Conservation (phyloP, 2,888 invertebrate species). For the Melanophora roralis region DNA sequence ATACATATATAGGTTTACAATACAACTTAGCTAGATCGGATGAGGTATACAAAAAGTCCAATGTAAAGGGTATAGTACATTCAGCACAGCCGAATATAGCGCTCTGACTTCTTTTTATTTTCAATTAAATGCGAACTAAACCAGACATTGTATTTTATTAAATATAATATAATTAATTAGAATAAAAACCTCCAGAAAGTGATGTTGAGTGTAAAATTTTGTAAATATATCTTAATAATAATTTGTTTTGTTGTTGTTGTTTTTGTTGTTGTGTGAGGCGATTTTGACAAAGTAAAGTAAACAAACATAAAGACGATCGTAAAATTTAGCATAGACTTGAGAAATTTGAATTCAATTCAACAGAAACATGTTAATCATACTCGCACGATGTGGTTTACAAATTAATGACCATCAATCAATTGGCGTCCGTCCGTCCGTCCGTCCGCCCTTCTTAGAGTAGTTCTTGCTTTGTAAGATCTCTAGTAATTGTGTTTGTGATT, state of each 20-base stretch:
- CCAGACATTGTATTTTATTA: conserved; percentile 12
- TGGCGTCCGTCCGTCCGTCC: neutral
- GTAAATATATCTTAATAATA: neutral
- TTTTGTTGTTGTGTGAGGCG: neutral
- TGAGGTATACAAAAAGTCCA: too few relatives aligned
- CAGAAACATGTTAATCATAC: conserved; percentile 14
- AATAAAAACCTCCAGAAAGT: conserved; percentile 33
- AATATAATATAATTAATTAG: conserved; percentile 35
- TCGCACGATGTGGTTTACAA: neutral
- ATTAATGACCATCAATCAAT: neutral
- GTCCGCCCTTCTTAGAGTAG: too few relatives aligned
- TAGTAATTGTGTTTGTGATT: neutral
- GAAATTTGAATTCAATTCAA: conserved; percentile 15
- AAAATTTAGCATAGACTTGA: conserved; percentile 17
- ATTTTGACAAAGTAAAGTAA: conserved; percentile 12
- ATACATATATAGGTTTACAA: too few relatives aligned
- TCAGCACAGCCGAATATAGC: too few relatives aligned
- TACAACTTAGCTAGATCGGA: too few relatives aligned
- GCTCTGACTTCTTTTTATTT: too few relatives aligned
- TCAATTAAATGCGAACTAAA: neutral
- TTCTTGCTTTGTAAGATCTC: neutral
- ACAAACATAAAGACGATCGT: neutral
- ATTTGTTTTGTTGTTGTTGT: neutral
- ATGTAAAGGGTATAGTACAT: too few relatives aligned
- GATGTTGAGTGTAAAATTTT: neutral